Evolutionary conservation across 2,888 invertebrate genomes (phyloP).

Genomic region (Nemotelus pantherinus): DNA sequence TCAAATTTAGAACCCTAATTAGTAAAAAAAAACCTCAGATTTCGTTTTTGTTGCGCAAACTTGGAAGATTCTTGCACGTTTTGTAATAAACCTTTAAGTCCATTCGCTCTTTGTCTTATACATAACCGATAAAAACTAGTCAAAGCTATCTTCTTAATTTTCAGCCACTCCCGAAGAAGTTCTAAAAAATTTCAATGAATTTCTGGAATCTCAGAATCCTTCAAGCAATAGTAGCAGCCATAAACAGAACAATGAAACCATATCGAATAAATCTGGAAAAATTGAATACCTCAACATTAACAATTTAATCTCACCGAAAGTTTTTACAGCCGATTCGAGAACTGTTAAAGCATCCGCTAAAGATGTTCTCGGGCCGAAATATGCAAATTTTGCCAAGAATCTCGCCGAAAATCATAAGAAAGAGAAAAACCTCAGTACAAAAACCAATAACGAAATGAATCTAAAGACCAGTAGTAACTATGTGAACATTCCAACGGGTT

Average conservation of each 20-base stretch:
- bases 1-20: too few relatives aligned
- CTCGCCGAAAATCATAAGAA: slow-evolving; percentile 66
- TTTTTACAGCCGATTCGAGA: slow-evolving; percentile 80
- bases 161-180: slow-evolving; percentile 49
- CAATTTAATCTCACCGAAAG: slow-evolving; percentile 73
- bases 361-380: slow-evolving; percentile 78
- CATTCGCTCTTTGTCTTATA: too few relatives aligned
- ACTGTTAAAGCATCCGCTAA: slow-evolving; percentile 85
- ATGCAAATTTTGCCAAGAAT: slow-evolving; percentile 72
- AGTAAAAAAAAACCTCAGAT: too few relatives aligned
- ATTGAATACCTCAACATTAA: slow-evolving; percentile 77
- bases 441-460: slow-evolving; percentile 57
- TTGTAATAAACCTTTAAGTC: too few relatives aligned
- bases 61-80: too few relatives aligned
- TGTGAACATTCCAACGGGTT: slow-evolving; percentile 59
- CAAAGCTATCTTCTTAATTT: not conserved
- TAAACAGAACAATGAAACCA: slow-evolving; percentile 68
- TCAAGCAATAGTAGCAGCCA: slow-evolving; percentile 60
- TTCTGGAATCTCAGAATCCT: slow-evolving; percentile 65
- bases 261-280: slow-evolving; percentile 81
- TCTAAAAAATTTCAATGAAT: slow-evolving; percentile 62
- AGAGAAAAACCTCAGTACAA: slow-evolving; percentile 59
- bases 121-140: not conserved
- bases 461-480: slow-evolving; percentile 54
- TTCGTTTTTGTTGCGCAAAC: too few relatives aligned